Evolutionary conservation across 2,888 invertebrate species (phyloP).

Genomic region (Parthenolecanium corni): DNA sequence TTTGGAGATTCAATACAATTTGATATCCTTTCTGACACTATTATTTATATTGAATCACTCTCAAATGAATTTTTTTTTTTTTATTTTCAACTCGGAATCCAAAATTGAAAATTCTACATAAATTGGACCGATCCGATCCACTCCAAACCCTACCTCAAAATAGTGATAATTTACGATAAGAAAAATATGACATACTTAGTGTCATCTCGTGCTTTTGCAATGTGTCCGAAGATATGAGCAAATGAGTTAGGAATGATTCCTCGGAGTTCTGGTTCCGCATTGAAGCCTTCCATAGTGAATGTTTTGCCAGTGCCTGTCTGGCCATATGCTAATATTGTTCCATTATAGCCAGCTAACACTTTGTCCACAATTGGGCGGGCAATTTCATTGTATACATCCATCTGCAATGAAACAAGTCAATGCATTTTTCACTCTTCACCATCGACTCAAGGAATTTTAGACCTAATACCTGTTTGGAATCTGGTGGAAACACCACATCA

Average conservation of each 20-base stretch:
- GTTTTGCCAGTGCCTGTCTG: slow-evolving; percentile 98
- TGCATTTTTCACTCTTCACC: too few relatives aligned
- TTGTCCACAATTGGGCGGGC: slow-evolving; percentile 95
- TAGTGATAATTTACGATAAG: too few relatives aligned
- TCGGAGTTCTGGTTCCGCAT: slow-evolving; percentile 72
- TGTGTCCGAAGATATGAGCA: slow-evolving; percentile 96
- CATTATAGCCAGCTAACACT: slow-evolving; percentile 93
- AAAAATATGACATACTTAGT: too few relatives aligned
- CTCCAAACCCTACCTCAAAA: too few relatives aligned
- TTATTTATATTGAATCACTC: too few relatives aligned
- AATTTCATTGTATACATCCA: slow-evolving; percentile 91
- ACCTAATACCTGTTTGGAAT: slow-evolving; percentile 60
- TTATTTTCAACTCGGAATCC: too few relatives aligned
- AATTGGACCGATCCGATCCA: too few relatives aligned
- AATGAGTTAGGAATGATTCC: slow-evolving; percentile 99
- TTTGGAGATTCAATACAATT: too few relatives aligned
- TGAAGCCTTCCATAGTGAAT: slow-evolving; percentile 92
- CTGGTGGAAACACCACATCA: slow-evolving; percentile 82
- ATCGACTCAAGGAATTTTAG: neutral
- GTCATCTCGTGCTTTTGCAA: slow-evolving; percentile 82
- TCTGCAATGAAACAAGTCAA: slow-evolving; percentile 40
- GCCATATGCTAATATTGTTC: slow-evolving; percentile 79
- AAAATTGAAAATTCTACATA: too few relatives aligned
- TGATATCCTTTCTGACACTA: too few relatives aligned
- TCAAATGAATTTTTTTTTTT: too few relatives aligned